Percentiles rank a stretch among this genome's conserved stretches.
Conservation (phyloP, 2,797 vertebrate species). For the Hydrophis major region DNA sequence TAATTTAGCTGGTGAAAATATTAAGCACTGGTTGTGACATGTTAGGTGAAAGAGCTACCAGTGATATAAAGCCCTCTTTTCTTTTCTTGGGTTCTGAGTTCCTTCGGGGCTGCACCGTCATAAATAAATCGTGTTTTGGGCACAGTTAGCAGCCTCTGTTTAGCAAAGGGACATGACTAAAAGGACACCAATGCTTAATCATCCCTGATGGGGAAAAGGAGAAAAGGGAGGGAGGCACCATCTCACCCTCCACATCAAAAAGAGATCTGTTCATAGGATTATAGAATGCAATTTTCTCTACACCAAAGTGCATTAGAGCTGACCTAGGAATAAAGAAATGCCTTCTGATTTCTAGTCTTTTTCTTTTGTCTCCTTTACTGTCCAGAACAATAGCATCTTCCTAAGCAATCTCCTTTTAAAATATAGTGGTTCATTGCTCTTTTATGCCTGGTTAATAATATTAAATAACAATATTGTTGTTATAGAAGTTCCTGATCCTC, state of each 20-base stretch:
- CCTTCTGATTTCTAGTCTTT: constrained; percentile 26
- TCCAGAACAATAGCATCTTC: constrained; percentile 11
- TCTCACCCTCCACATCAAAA: constrained; percentile 43
- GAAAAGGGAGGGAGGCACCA: constrained; percentile 22
- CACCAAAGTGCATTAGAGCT: constrained; percentile 54
- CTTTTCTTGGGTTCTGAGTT: constrained; percentile 56
- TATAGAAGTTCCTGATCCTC: background rate
- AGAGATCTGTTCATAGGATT: constrained; percentile 54
- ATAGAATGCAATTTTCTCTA: constrained; percentile 50
- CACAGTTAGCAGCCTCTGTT: constrained; percentile 54
- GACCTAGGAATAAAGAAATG: constrained; percentile 44
- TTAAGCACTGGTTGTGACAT: constrained; percentile 61
- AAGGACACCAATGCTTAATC: constrained; percentile 68
- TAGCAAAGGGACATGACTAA: constrained; percentile 58
- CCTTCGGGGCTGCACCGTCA: constrained; percentile 31
- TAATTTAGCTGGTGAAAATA: constrained; percentile 59
- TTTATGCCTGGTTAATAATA: background rate
- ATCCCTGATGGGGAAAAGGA: constrained; percentile 42
- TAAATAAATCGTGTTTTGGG: constrained; percentile 63
- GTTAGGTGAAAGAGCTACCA: constrained; percentile 62
- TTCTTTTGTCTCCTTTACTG: background rate
- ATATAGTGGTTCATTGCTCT: background rate
- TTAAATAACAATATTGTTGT: background rate
- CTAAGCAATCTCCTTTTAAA: constrained; percentile 10
- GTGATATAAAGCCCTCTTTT: constrained; percentile 63